phyloP scores from a whole-genome alignment of 2,797 vertebrate species.

The Xerus rutilus region DNA sequence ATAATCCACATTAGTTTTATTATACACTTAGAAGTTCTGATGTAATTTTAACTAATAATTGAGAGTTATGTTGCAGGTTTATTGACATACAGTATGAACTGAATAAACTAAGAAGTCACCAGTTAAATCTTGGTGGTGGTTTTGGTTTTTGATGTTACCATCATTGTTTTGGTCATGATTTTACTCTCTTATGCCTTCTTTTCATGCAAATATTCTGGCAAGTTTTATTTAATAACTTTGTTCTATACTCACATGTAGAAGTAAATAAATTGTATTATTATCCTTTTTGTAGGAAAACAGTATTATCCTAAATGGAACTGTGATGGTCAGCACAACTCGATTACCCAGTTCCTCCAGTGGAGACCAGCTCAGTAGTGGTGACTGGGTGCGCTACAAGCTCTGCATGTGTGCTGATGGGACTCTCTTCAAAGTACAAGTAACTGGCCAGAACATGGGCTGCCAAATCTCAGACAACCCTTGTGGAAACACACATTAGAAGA shows the following conservation, averaged over 20 bases:
- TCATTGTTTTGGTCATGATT: not conserved
- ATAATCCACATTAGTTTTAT: not conserved
- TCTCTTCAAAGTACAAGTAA: slow-evolving; percentile 96
- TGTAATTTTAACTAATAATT: not conserved
- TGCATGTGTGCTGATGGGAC: slow-evolving; percentile 98
- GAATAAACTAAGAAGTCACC: not conserved
- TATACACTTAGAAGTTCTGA: not conserved
- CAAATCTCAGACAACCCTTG: slow-evolving; percentile 96
- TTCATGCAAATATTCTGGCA: not conserved
- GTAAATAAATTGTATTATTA: not conserved
- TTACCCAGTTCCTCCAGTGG: slow-evolving; percentile 92
- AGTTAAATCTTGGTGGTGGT: not conserved
- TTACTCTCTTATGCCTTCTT: not conserved
- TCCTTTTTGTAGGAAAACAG: slow-evolving; percentile 93
- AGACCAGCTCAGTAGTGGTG: slow-evolving; percentile 91
- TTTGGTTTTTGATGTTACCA: not conserved
- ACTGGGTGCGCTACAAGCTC: slow-evolving; percentile 96
- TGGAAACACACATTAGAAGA: slow-evolving; percentile 88
- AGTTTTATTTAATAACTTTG: not conserved
- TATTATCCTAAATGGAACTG: slow-evolving; percentile 96
- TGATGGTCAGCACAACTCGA: slow-evolving; percentile 94
- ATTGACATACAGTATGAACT: not conserved
- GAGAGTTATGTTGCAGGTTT: not conserved
- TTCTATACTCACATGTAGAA: not conserved
- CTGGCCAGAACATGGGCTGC: slow-evolving; percentile 96